Base-by-base conservation (phyloP, 2,797 vertebrate genomes). In the Ataeniobius toweri region DNA sequence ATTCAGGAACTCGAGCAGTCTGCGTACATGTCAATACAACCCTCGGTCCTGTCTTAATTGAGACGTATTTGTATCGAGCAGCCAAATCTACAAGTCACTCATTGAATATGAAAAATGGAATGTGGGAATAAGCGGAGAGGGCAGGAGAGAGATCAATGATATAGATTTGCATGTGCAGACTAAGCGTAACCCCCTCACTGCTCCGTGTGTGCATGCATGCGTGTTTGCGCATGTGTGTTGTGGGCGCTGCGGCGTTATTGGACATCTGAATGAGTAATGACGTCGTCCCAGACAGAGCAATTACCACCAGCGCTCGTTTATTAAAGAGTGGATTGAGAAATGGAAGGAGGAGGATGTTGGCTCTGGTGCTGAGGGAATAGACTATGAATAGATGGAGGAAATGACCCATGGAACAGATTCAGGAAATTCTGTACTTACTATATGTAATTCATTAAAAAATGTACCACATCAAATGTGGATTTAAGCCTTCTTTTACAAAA, bases 31-130 rank as follows among this genome's bases (percentile, higher is more conserved):
- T 91, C 91, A 82, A 90, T 90, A 85, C 71, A 55, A 63, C 85
- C 75, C 76, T 80, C 58, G 44, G 80, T 82, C 80, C 78, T 78
- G 63, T 80, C 88, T 91, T 94, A 95, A 95, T 94, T 94, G 94
- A 96, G 94, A 95, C 85, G 39, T 92, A 94, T 94, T 80, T 93
- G 78, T 92, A 94, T 94, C 72, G 93, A 95, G 86, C 90, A 87
- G 90, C 78, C 89, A 89, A 94, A 95, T 94, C 93, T 95, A 93
- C 93, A 94, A 94, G 94, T 95, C 89, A 84, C 87, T 94, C 92
- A 94, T 90, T 95, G 93, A 94, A 95, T 94, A 95, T 94, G 94
- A 96, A 95, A 95, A 95, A 96, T 95, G 86, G 86, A 91, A 90
- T 81, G 88, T 85, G 85, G 82, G 87, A 81, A 85, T 76, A 73